Evolutionary conservation across 30 jellyfish, hydroid and myxozoan genomes (phyloP).

Genomic region (Mastigias papua): DNA sequence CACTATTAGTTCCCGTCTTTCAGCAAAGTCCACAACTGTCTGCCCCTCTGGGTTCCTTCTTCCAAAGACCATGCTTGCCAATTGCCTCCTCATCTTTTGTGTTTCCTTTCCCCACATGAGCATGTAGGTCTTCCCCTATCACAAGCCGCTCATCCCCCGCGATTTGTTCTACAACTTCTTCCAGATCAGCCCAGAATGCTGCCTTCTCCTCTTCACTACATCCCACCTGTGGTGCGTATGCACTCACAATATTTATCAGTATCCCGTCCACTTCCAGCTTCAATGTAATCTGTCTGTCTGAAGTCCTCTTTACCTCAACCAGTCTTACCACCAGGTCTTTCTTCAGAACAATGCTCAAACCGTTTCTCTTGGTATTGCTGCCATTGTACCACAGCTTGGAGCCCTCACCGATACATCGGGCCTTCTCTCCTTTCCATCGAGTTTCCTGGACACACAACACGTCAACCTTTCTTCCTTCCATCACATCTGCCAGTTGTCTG

Average conservation of each 20-base stretch:
- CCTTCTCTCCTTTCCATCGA: neutral
- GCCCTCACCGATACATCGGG: neutral
- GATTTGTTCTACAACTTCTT: neutral
- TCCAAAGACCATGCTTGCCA: neutral
- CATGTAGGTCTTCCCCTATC: neutral
- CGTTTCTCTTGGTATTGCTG: neutral
- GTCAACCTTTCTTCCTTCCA: neutral
- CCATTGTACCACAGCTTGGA: neutral
- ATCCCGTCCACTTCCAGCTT: neutral
- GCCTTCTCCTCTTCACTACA: neutral
- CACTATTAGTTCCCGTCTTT: neutral
- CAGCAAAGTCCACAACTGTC: neutral
- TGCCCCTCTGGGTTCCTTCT: neutral
- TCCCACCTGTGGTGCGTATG: neutral
- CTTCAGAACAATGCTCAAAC: neutral
- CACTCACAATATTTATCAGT: neutral
- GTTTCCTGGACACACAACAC: neutral
- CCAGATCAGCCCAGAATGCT: neutral
- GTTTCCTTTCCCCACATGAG: neutral
- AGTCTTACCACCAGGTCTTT: neutral
- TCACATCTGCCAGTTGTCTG: neutral
- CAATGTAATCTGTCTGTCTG: neutral
- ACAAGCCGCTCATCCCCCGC: neutral
- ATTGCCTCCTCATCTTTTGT: neutral
- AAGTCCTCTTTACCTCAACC: neutral